A percentile compares a stretch with the other conserved stretches of the same genome.
Conservation (phyloP, 1,140 invertebrate species). For the Drosophila albomicans region DNA sequence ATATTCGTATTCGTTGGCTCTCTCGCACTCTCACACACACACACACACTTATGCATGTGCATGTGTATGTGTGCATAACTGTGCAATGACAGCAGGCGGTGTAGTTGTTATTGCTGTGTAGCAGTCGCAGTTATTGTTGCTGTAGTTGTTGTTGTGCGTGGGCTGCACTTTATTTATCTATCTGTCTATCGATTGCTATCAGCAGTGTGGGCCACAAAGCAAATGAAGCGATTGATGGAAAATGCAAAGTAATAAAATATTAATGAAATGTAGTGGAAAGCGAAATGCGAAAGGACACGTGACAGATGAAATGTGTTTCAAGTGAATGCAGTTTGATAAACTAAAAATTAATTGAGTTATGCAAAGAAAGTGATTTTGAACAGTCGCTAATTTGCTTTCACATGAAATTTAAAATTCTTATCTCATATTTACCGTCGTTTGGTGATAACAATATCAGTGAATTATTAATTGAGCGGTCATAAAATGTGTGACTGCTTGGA, state of each 20-base stretch:
- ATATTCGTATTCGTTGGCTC: slow-evolving; percentile 48
- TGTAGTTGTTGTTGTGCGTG: slow-evolving; percentile 53
- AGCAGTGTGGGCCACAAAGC: slow-evolving; percentile 23
- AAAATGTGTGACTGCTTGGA: no score
- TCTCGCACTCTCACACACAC: slow-evolving; percentile 20
- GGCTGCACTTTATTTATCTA: slow-evolving; percentile 52
- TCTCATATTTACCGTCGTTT: no score
- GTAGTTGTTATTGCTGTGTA: slow-evolving; percentile 19
- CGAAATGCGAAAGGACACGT: slow-evolving; percentile 17
- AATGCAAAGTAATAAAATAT: slow-evolving; percentile 45
- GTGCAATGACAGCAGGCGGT: slow-evolving; percentile 40
- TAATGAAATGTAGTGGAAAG: slow-evolving; percentile 24
- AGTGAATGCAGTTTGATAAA: no score
- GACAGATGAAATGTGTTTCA: background rate
- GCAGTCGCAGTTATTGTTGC: slow-evolving; percentile 5
- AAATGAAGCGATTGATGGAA: slow-evolving; percentile 32
- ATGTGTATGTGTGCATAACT: slow-evolving; percentile 44
- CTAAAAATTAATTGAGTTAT: no score
- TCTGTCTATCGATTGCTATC: slow-evolving; percentile 48
- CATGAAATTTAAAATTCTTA: no score
- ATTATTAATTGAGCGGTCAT: no score
- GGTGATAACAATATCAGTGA: no score
- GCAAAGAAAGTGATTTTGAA: no score
- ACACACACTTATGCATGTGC: slow-evolving; percentile 17
- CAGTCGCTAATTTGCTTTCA: no score